Conservation (phyloP, 2,797 vertebrate species). For the Cossypha niveicapilla region DNA sequence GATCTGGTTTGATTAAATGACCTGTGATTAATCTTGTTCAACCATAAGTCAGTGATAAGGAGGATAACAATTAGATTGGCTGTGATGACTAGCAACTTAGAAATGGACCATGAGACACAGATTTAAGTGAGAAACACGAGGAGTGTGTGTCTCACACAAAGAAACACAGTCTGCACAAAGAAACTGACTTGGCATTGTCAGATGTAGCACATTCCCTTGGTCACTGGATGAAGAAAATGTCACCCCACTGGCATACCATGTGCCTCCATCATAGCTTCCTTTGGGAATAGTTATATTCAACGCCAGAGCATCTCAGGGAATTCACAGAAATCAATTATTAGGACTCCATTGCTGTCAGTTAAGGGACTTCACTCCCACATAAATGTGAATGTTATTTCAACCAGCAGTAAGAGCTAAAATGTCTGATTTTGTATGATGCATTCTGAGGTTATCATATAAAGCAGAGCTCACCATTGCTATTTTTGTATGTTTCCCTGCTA, state of each 20-base stretch:
- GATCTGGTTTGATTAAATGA: not conserved
- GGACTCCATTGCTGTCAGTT: not conserved
- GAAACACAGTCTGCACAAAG: not conserved
- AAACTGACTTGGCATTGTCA: not conserved
- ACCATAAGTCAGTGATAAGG: not conserved
- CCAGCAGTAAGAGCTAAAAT: not conserved
- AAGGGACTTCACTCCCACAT: not conserved
- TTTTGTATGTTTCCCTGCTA: slow-evolving; percentile 57
- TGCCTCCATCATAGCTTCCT: not conserved
- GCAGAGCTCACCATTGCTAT: not conserved
- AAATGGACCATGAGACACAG: not conserved
- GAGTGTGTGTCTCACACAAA: no score
- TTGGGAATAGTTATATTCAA: not conserved
- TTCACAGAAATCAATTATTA: not conserved
- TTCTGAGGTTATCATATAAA: slow-evolving; percentile 32
- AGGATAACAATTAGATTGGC: not conserved
- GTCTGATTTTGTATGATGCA: not conserved
- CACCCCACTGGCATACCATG: not conserved
- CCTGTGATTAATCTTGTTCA: not conserved
- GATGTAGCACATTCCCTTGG: not conserved
- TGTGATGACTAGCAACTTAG: not conserved
- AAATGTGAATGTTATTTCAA: not conserved
- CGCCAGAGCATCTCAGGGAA: not conserved
- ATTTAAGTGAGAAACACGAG: not conserved
- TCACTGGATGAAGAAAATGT: not conserved